Evolutionary conservation across 2,888 invertebrate species (phyloP).

Genomic region (Zelleria hepariella): DNA sequence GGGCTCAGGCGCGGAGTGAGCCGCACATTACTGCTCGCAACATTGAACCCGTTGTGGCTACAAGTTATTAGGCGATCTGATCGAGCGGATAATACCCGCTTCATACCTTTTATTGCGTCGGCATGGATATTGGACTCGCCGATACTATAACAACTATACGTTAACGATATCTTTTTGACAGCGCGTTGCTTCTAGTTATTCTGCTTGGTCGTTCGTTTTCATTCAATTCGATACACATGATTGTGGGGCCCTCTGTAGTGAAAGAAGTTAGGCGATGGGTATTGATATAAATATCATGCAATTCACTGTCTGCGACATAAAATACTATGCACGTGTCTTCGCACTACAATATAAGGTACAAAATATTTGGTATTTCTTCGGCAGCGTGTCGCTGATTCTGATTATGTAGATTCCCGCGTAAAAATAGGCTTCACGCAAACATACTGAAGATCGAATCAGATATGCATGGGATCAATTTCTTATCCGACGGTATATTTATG

Average conservation of each 20-base stretch:
- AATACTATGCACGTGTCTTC: not conserved
- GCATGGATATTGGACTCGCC: constrained; percentile 36
- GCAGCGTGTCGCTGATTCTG: constrained; percentile 52
- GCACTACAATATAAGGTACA: not conserved
- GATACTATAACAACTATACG: constrained; percentile 40
- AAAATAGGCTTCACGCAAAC: constrained; percentile 57
- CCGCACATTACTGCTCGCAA: constrained; percentile 54
- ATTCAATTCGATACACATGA: not conserved
- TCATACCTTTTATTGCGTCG: constrained; percentile 65
- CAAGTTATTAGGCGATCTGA: constrained; percentile 69
- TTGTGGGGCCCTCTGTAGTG: not conserved
- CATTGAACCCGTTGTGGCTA: constrained; percentile 64
- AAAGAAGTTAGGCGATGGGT: too few relatives aligned
- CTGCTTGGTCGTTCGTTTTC: not conserved
- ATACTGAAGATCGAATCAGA: constrained; percentile 60
- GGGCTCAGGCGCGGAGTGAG: not conserved
- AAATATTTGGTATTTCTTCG: constrained; percentile 28
- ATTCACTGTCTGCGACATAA: not conserved
- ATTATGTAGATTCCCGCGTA: constrained; percentile 58
- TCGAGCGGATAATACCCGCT: constrained; percentile 66
- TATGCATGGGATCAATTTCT: constrained; percentile 61
- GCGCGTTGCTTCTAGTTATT: constrained; percentile 5
- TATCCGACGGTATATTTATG: constrained; percentile 46
- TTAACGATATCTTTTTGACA: constrained; percentile 29
- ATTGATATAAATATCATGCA: not conserved